These are phyloP conservation scores for Nyctibius grandis DNA, from an alignment of 2,797 vertebrate genomes.

Conservation along the genomic window DNA sequence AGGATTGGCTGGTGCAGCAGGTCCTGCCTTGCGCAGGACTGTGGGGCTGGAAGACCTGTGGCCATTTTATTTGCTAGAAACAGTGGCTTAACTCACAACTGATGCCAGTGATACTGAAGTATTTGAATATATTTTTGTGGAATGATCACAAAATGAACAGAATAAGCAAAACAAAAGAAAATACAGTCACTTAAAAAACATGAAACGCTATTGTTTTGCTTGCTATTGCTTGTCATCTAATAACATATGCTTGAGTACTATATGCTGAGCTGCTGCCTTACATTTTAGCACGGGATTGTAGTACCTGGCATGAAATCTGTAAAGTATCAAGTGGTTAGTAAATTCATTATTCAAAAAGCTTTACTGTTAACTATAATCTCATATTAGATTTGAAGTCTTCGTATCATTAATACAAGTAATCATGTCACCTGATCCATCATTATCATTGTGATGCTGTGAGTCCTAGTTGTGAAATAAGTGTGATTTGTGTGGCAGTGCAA, in stretches of 20 bases:
- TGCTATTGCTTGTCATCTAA: neutral
- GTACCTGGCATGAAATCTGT: neutral
- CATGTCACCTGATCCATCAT: neutral
- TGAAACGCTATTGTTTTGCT: neutral
- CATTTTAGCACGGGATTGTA: neutral
- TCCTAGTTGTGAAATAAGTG: neutral
- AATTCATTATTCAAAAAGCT: neutral
- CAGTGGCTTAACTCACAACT: neutral
- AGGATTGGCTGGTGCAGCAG: neutral
- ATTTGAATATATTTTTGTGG: neutral
- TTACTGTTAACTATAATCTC: neutral
- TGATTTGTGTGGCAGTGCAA: neutral
- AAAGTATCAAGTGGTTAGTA: neutral
- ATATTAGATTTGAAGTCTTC: neutral
- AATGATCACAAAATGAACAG: neutral
- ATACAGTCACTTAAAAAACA: neutral
- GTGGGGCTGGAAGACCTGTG: neutral
- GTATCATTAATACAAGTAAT: neutral
- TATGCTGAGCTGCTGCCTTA: neutral
- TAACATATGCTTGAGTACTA: neutral
- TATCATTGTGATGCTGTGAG: neutral
- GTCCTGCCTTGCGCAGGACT: neutral
- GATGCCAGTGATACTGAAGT: neutral
- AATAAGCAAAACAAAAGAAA: neutral
- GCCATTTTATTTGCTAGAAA: neutral